A percentile compares a stretch with the other conserved stretches of the same genome.
phyloP scores from a whole-genome alignment of 2,797 vertebrate genomes.

The Enoplosus armatus region DNA sequence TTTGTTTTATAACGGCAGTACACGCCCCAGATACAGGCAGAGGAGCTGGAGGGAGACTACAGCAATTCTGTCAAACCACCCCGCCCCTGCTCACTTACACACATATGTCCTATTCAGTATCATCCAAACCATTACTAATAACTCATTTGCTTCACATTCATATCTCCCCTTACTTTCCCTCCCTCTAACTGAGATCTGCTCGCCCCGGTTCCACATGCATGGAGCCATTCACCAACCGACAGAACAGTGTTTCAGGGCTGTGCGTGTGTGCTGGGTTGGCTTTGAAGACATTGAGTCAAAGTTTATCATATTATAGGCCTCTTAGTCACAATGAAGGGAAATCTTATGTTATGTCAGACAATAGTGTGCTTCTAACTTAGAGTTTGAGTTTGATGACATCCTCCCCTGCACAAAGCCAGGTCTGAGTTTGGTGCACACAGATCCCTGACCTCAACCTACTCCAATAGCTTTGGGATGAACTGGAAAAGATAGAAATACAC shows the following conservation, averaged over 20 bases:
- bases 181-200: conserved; percentile 47
- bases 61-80: conserved; percentile 45
- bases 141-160: neutral
- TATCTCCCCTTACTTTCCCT: neutral
- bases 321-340: neutral
- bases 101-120: neutral
- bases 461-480: neutral
- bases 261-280: conserved; percentile 1
- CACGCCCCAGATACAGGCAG: conserved; percentile 66
- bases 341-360: neutral
- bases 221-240: conserved; percentile 49
- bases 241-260: conserved; percentile 34
- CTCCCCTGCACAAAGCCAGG: neutral
- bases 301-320: neutral
- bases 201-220: conserved; percentile 60
- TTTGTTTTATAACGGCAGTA: conserved; percentile 25
- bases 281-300: neutral
- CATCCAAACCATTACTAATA: neutral
- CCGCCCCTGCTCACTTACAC: conserved; percentile 20
- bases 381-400: no score
- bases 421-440: neutral
- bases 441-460: neutral
- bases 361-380: neutral
- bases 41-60: conserved; percentile 44
- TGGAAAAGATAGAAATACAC: neutral